phyloP scores from a whole-genome alignment of 2,113 vertebrate genomes.

The Phalacrocorax aristotelis region DNA sequence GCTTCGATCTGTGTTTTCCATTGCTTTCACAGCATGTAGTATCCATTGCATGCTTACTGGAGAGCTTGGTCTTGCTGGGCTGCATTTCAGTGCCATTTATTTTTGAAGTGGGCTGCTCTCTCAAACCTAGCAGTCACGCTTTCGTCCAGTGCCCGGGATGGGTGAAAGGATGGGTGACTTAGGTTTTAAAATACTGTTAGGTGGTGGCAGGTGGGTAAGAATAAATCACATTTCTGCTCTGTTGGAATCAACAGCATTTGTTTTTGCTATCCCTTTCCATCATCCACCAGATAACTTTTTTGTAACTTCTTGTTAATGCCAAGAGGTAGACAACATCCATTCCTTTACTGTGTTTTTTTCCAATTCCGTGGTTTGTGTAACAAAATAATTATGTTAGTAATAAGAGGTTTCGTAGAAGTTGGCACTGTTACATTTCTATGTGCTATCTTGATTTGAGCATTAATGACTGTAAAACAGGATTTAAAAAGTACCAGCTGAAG shows the following conservation, averaged over 20 bases:
- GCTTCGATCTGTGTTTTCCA: background rate
- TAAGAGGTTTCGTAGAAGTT: background rate
- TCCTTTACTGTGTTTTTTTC: background rate
- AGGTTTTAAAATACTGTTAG: background rate
- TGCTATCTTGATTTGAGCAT: background rate
- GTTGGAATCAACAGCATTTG: background rate
- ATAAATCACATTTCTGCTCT: background rate
- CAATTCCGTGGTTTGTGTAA: background rate
- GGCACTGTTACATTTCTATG: background rate
- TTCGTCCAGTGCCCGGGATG: background rate
- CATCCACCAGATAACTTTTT: background rate
- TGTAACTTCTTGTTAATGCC: background rate
- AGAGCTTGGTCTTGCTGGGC: background rate
- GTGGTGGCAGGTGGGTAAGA: background rate
- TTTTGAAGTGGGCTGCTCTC: background rate
- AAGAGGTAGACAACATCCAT: background rate
- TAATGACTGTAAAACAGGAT: background rate
- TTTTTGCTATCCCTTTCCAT: background rate
- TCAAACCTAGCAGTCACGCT: background rate
- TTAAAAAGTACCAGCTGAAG: background rate
- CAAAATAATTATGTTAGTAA: background rate
- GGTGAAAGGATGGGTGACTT: background rate
- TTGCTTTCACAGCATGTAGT: background rate
- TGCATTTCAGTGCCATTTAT: background rate
- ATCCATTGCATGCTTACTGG: background rate